Conservation (phyloP, 2,888 invertebrate genomes). For the Norana najaformis region DNA sequence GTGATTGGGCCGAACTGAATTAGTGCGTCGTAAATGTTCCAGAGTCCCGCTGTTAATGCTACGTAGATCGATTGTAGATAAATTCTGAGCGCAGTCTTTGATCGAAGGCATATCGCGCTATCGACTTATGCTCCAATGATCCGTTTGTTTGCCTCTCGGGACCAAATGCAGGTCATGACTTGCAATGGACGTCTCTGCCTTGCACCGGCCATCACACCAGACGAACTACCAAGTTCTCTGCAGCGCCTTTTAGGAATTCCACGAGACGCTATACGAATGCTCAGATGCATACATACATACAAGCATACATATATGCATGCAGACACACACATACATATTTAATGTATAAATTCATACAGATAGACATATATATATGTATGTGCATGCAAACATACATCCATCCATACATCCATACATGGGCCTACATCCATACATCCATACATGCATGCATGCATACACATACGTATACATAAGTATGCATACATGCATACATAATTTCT, state of each 20-base stretch:
- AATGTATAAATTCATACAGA: too few relatives aligned
- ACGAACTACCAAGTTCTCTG: too few relatives aligned
- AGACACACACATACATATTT: too few relatives aligned
- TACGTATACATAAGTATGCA: not conserved
- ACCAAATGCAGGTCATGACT: not conserved
- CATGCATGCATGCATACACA: not conserved
- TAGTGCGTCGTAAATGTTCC: not conserved
- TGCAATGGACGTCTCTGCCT: not conserved
- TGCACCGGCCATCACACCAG: not conserved
- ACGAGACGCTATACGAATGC: not conserved
- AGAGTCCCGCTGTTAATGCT: not conserved
- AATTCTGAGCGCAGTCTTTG: not conserved
- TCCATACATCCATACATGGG: not conserved
- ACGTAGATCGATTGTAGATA: constrained; percentile 2
- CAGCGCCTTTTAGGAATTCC: not conserved
- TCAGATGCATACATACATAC: not conserved
- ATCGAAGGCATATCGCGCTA: not conserved
- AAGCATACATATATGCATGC: too few relatives aligned
- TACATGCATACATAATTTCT: too few relatives aligned
- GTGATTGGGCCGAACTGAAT: not conserved
- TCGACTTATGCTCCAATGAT: not conserved
- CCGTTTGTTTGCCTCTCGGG: not conserved
- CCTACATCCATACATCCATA: too few relatives aligned
- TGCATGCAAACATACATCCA: not conserved
- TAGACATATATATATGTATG: too few relatives aligned